These are phyloP conservation scores for Watsonalla binaria DNA, from an alignment of 2,888 invertebrate genomes.

Conservation along the genomic window DNA sequence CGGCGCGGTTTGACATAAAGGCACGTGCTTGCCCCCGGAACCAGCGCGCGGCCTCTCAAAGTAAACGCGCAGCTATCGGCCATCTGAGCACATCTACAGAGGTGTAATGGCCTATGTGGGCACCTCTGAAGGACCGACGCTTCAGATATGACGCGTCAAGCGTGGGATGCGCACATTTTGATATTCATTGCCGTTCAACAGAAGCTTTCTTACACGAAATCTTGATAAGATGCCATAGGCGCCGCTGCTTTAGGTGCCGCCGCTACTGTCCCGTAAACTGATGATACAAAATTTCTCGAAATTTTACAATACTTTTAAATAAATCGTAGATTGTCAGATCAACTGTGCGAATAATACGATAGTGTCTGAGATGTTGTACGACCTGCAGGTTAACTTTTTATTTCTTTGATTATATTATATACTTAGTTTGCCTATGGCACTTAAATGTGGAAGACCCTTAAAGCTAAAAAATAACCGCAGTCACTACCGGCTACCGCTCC, in stretches of 20 bases:
- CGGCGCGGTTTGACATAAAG: conserved; percentile 58
- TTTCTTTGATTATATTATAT: too few relatives aligned
- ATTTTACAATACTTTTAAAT: too few relatives aligned
- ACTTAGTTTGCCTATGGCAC: too few relatives aligned
- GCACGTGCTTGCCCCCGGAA: conserved; percentile 68
- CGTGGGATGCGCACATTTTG: conserved; percentile 60
- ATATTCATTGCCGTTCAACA: conserved; percentile 47
- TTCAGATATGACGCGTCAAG: conserved; percentile 47
- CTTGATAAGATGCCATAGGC: conserved; percentile 39
- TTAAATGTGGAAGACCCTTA: too few relatives aligned
- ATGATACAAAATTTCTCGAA: too few relatives aligned
- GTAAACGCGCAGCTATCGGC: conserved; percentile 45
- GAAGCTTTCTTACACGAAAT: conserved; percentile 43
- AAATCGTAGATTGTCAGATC: too few relatives aligned
- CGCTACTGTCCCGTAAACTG: too few relatives aligned
- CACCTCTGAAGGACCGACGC: conserved; percentile 66
- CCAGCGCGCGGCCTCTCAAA: conserved; percentile 56
- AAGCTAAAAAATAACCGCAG: too few relatives aligned
- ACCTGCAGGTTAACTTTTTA: too few relatives aligned
- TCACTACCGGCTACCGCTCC: too few relatives aligned
- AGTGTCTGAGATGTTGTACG: too few relatives aligned
- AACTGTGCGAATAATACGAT: too few relatives aligned
- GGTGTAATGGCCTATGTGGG: conserved; percentile 72
- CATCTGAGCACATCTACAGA: conserved; percentile 57
- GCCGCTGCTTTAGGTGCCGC: conserved; percentile 11